phyloP scores from a whole-genome alignment of 2,113 vertebrate genomes.

The Rhodinocichla rosea region DNA sequence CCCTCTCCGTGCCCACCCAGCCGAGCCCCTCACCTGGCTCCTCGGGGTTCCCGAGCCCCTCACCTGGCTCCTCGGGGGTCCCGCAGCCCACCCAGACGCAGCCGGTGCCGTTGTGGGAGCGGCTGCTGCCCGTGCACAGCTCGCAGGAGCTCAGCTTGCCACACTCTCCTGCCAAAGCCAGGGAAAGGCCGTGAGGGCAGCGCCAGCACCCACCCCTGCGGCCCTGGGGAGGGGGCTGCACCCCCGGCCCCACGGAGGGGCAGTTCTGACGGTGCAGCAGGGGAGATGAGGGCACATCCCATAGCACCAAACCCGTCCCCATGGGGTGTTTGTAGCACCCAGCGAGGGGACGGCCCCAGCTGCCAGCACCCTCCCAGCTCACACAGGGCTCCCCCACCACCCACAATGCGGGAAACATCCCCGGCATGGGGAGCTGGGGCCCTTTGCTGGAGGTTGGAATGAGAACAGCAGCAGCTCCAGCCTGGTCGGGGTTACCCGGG shows the following conservation, averaged over 20 bases:
- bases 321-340: rapidly evolving
- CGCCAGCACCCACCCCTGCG: rapidly evolving
- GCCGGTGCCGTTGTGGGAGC: background rate
- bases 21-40: background rate
- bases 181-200: background rate
- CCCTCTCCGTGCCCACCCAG: background rate
- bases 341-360: background rate
- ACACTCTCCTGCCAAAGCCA: background rate
- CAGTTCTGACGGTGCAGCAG: rapidly evolving
- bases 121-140: background rate
- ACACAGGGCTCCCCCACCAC: background rate
- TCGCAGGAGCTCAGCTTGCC: background rate
- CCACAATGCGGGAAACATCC: rapidly evolving
- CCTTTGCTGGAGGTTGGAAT: background rate
- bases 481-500: background rate
- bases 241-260: background rate
- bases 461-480: background rate
- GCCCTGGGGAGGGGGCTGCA: background rate
- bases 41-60: background rate
- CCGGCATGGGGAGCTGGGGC: rapidly evolving
- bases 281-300: background rate
- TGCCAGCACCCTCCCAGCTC: background rate
- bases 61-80: slow-evolving; percentile 28
- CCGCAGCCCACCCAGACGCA: slow-evolving; percentile 41
- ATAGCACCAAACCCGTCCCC: rapidly evolving